These are phyloP conservation scores for Vanessa atalanta DNA, from an alignment of 1,140 invertebrate species.

Conservation along the genomic window DNA sequence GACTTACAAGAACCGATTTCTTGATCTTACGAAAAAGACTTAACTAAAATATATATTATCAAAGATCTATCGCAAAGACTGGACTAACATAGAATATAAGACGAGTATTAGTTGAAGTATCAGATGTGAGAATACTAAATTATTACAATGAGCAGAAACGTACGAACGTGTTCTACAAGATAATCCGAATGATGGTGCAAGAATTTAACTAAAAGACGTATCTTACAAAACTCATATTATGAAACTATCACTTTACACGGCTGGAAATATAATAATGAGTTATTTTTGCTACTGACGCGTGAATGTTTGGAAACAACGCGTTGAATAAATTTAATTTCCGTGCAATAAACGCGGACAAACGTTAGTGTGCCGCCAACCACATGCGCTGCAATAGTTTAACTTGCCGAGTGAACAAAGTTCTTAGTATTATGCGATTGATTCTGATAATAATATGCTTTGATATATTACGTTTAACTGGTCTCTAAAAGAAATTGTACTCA, in stretches of 20 bases:
- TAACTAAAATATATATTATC: too few relatives aligned
- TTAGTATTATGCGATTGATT: background rate
- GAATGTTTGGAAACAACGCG: slow-evolving; percentile 29
- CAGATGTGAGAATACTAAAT: background rate
- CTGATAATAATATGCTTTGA: background rate
- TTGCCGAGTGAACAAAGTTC: background rate
- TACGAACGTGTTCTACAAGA: background rate
- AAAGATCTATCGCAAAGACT: too few relatives aligned
- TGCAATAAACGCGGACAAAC: slow-evolving; percentile 20
- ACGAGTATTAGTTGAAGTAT: background rate
- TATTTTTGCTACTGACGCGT: slow-evolving; percentile 44
- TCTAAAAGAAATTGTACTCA: background rate
- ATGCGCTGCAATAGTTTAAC: background rate
- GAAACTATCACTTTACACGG: slow-evolving; percentile 45
- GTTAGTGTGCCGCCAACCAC: slow-evolving; percentile 4
- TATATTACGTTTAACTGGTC: background rate
- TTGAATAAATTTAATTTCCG: slow-evolving; percentile 42
- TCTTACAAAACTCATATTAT: slow-evolving; percentile 33
- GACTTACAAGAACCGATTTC: too few relatives aligned
- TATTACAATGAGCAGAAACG: background rate
- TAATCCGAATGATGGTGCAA: slow-evolving; percentile 27
- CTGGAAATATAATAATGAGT: slow-evolving; percentile 34
- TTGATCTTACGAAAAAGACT: too few relatives aligned
- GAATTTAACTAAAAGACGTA: slow-evolving; percentile 21
- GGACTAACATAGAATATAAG: too few relatives aligned